phyloP scores from a whole-genome alignment of 2,888 invertebrate species.

The Apotomis betuletana region DNA sequence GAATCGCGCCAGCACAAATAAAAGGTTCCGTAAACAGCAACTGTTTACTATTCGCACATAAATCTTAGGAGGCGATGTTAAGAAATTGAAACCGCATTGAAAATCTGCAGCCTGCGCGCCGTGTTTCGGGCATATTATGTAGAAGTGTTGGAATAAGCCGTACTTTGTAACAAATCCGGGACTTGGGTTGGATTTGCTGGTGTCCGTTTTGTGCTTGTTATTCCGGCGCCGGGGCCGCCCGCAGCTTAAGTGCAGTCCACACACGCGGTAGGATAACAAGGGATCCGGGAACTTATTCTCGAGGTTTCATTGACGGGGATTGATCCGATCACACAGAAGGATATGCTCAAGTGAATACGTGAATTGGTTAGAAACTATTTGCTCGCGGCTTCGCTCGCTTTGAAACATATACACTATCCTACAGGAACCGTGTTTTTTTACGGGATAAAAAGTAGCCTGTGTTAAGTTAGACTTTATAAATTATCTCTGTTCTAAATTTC shows the following conservation, averaged over 20 bases:
- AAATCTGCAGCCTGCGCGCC: conserved; percentile 64
- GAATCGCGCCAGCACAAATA: conserved; percentile 29
- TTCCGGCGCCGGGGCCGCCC: conserved; percentile 58
- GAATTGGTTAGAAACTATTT: conserved; percentile 2
- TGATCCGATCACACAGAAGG: conserved; percentile 12
- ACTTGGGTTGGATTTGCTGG: conserved; percentile 73
- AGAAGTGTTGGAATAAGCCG: conserved; percentile 68
- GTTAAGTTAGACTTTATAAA: no score
- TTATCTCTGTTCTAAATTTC: no score
- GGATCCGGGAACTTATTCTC: conserved; percentile 27
- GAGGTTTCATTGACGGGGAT: conserved; percentile 33
- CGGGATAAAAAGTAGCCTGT: no score
- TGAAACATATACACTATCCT: no score
- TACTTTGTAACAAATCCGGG: conserved; percentile 78
- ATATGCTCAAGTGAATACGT: background rate
- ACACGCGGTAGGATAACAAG: conserved; percentile 49
- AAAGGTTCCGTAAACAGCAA: conserved; percentile 24
- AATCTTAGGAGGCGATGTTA: conserved; percentile 48
- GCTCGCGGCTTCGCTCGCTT: no score
- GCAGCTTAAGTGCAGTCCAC: conserved; percentile 44
- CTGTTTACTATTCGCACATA: conserved; percentile 43
- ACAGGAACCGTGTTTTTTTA: no score
- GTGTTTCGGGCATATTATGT: conserved; percentile 71
- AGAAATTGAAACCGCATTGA: conserved; percentile 65
- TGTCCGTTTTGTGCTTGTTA: conserved; percentile 76